Conservation (phyloP, 2,797 vertebrate genomes). For the Carduelis carduelis region DNA sequence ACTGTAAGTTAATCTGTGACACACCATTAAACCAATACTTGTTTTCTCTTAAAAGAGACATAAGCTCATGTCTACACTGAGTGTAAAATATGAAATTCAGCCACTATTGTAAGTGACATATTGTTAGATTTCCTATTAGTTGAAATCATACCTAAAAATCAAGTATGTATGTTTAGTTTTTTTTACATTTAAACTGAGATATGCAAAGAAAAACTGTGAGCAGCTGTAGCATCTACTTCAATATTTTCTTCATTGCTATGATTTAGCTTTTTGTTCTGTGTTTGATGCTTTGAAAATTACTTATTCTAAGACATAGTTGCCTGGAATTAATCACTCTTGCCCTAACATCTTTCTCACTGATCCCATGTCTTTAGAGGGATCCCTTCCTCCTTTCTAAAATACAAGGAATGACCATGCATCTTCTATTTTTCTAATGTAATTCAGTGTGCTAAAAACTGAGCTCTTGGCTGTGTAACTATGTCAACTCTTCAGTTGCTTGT, state of each 20-base stretch:
- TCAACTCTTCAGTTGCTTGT: neutral
- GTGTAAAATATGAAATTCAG: neutral
- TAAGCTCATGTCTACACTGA: neutral
- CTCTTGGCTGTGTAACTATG: neutral
- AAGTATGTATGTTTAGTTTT: neutral
- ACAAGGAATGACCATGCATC: neutral
- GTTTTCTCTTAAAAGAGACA: neutral
- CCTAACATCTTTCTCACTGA: neutral
- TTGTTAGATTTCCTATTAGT: neutral
- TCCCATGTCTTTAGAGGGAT: neutral
- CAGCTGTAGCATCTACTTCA: neutral
- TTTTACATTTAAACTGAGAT: neutral
- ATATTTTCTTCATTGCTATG: neutral
- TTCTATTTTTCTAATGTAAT: neutral
- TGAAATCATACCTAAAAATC: neutral
- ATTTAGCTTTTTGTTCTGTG: neutral
- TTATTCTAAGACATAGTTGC: neutral
- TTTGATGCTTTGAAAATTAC: neutral
- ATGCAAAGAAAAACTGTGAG: neutral
- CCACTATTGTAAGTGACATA: neutral
- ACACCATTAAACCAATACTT: neutral
- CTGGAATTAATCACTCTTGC: neutral
- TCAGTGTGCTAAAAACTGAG: neutral
- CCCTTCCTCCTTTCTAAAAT: neutral
- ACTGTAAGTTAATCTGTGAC: neutral